Evolutionary conservation across 2,797 vertebrate genomes (phyloP).

Genomic region (Pangasius krempfi): DNA sequence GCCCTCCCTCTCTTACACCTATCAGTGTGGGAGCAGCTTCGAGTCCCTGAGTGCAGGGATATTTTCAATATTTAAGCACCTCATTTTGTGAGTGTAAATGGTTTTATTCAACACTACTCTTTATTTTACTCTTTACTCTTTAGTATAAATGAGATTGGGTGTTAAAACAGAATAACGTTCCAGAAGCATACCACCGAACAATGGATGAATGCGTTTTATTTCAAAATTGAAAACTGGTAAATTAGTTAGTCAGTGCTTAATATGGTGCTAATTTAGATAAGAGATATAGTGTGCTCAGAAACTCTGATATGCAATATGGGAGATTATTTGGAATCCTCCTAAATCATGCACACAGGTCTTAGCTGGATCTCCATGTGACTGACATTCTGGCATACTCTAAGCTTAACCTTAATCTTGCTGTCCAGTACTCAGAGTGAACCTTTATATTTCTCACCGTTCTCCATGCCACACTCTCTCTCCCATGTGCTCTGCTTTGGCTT

Average conservation of each 20-base stretch:
- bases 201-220: background rate
- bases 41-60: background rate
- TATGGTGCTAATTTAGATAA: background rate
- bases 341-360: background rate
- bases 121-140: background rate
- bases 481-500: background rate
- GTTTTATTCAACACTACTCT: conserved; percentile 13
- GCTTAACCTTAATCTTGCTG: conserved; percentile 48
- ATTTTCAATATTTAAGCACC: conserved; percentile 27
- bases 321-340: background rate
- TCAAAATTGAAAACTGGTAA: background rate
- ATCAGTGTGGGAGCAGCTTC: background rate
- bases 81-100: conserved; percentile 1
- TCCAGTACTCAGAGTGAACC: background rate
- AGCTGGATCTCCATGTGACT: conserved; percentile 9
- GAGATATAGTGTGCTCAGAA: background rate
- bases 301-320: background rate
- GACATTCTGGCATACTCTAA: conserved; percentile 18
- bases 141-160: background rate
- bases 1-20: too few species aligned
- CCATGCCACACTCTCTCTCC: background rate
- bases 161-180: background rate
- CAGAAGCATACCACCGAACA: background rate
- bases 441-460: background rate
- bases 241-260: background rate